Percentiles rank a stretch among this genome's conserved stretches.
Evolutionary conservation across 2,113 vertebrate species (phyloP).

Genomic region (Corythaeola cristata): DNA sequence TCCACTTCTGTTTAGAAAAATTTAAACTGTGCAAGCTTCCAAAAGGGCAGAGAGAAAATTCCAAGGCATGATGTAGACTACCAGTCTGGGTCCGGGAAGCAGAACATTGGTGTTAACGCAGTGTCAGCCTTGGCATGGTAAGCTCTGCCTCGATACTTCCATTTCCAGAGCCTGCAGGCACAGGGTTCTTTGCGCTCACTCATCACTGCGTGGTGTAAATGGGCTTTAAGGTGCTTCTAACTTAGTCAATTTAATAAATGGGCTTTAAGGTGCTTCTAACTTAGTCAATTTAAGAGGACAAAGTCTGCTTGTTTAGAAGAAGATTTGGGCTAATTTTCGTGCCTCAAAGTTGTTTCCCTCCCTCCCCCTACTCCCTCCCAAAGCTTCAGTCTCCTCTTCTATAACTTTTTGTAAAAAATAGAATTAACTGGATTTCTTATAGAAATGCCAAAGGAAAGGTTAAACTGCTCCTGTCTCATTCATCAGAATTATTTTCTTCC

Average conservation of each 20-base stretch:
- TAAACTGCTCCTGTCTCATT: neutral
- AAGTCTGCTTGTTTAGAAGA: neutral
- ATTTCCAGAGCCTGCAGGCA: neutral
- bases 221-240: neutral
- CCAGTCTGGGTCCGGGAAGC: too few relatives aligned
- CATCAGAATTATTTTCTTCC: conserved; percentile 14
- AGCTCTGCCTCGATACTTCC: neutral
- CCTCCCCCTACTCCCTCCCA: neutral
- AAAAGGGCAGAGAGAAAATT: neutral
- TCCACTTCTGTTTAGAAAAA: neutral
- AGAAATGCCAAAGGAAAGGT: conserved; percentile 42
- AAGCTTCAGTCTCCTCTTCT: neutral
- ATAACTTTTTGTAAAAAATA: neutral
- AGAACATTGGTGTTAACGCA: neutral
- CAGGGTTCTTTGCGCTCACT: neutral
- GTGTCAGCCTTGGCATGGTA: neutral
- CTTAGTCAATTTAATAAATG: neutral
- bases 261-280: neutral
- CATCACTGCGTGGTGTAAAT: fast-evolving
- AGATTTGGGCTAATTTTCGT: fast-evolving
- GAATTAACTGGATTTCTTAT: neutral
- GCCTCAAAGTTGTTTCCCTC: neutral
- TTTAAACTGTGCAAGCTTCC: neutral
- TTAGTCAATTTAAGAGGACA: neutral
- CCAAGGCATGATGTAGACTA: neutral